Evolutionary conservation across 2,113 vertebrate genomes (phyloP).

Genomic region (Macaca fascicularis): DNA sequence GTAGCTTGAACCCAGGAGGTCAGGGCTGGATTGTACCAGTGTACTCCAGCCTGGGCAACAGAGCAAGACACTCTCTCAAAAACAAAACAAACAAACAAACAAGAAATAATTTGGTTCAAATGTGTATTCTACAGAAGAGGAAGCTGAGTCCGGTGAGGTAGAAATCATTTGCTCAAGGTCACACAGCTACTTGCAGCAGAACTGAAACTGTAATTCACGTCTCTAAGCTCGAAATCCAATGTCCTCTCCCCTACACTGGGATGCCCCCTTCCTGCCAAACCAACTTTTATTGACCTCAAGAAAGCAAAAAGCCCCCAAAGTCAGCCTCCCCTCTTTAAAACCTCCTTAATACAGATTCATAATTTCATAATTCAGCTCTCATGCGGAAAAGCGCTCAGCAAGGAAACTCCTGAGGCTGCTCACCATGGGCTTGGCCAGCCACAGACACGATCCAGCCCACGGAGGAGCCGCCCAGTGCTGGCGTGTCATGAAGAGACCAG

Average conservation of each 20-base stretch:
- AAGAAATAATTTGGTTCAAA: slow-evolving; percentile 12
- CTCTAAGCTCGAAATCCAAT: background rate
- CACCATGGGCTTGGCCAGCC: background rate
- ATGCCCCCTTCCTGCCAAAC: background rate
- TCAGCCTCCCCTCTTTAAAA: background rate
- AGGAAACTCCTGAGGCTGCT: background rate
- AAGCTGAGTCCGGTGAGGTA: slow-evolving; percentile 48
- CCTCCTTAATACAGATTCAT: background rate
- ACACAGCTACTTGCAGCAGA: slow-evolving; percentile 36
- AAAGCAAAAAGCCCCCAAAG: background rate
- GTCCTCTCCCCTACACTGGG: background rate
- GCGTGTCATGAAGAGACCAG: background rate
- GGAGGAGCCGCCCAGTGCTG: background rate
- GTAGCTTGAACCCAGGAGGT: no score
- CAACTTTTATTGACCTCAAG: background rate
- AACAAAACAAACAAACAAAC: no score
- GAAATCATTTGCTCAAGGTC: slow-evolving; percentile 18
- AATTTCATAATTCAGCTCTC: background rate
- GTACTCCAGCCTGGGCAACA: no score
- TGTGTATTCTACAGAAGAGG: slow-evolving; percentile 54
- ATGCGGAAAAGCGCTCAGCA: background rate
- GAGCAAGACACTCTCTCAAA: no score
- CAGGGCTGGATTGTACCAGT: no score
- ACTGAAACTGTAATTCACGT: background rate
- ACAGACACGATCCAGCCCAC: background rate